Base-by-base conservation (phyloP, 2,888 invertebrate species). In the Hypsopygia costalis region DNA sequence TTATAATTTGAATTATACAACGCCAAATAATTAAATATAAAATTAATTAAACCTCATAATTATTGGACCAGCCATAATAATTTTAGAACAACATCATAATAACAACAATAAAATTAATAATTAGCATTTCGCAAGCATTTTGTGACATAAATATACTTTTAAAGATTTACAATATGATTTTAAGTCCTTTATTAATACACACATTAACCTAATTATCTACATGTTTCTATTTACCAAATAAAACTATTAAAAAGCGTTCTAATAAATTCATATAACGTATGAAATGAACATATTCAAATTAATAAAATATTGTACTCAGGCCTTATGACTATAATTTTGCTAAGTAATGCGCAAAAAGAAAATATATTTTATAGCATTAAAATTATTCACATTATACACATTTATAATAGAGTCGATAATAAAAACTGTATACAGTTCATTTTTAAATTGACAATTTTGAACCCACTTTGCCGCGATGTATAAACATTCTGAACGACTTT, bases 321-420 rank as follows among this genome's bases (percentile, higher is more conserved):
- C 34, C n/a, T 37, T 35, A 29, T 43, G 33, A 27, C 35, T 40
- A 47, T 38, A 35, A 44, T 33, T 41, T 39, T 31, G 27, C 31
- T 34, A 47, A 41, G 36, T 43, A 43, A 25, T 11, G 30, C 40
- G 35, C 41, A 21, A 34, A 29, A 44, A 41, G 47, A 51, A 55
- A 42, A 55, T 58, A 52, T 49, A 55, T 52, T 55, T 51, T 52
- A 46, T 40, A 46, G 45, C 39, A 36, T 44, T 49, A 32, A 41
- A 57, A 58, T 58, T 67, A 68, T 62, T 60, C 67, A 68, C 65
- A 64, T 58, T 68, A 62, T 64, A 68, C 58, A 66, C 64, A 65
- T 58, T 46, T 42, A 28, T 43, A 28, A 25, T 25, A 16, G 8
- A 32, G 40, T 41, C 34, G 20, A 25, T 27, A n/a, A 35, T 27